Evolutionary conservation across 2,113 vertebrate genomes (phyloP), one percentile per base, ranked within the genome.

Genomic region (Setophaga coronata): DNA sequence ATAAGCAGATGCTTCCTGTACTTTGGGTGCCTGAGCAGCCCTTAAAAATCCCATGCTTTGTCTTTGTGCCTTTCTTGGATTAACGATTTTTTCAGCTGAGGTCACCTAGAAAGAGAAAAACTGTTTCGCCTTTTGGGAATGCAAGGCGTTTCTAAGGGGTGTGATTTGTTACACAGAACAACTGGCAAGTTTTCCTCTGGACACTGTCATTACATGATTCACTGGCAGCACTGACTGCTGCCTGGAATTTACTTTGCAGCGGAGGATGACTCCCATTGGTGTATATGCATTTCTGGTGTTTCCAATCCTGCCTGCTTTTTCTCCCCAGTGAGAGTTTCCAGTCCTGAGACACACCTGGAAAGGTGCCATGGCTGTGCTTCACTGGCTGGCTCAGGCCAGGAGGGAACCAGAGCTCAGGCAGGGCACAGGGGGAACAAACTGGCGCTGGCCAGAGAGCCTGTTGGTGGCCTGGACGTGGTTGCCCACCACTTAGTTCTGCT

Each of bases 321-420:
- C 53, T 51, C 45, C 21, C 16, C 42, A 66, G 1, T 0, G 10
- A 20, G 36, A n/a, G 23, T 69, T 67, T 53, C 5, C 74, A 43
- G 50, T 23, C 12, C 6, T 16, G 60, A 70, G 71, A 17, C 15
- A 13, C 29, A 8, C 18, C 31, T 9, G 53, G 61, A 69, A 33
- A 16, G 15, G 21, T 40, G 47, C 36, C 0, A 0, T 1, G 23
- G 33, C 77, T 56, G 43, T 28, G 53, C 24, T 24, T 77, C 2
- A 0, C 34, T 74, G 73, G 12, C 33, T 67, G 38, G 29, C 24
- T 61, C 65, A n/a, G 0, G 4, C 38, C 12, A 25, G 36, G 33
- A 79, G 29, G 34, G 43, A 69, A 33, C 9, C 12, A 42, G n/a
- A 29, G 34, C 18, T 71, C 0, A 1, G 18, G 29, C 60, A 77